Evolutionary conservation across 2,113 vertebrate genomes (phyloP), one percentile per base, ranked within the genome.

Genomic region (Edolisoma coerulescens): DNA sequence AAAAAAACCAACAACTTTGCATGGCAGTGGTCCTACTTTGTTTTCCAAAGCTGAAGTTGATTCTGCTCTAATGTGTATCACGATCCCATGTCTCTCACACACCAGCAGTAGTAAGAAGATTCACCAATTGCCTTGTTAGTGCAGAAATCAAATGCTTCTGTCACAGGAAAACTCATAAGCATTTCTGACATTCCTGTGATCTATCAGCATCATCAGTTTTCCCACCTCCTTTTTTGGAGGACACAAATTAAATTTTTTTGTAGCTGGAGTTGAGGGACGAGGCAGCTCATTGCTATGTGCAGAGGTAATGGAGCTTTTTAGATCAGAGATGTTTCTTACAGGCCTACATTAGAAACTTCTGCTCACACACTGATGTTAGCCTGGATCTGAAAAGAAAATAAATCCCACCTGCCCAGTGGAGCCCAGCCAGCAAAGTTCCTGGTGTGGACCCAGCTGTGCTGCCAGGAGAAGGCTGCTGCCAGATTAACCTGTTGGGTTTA

Each of bases 1-100:
- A 57, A 69, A 83, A 79, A 57, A 35, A 69, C 30, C 0, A 2
- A 6, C 14, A 54, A 14, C 13, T 71, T 83, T 67, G 13, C 20
- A 42, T 33, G 50, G 50, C 56, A 63, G 23, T 50, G 39, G 11
- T 67, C 13, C 27, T 59, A 11, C 21, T 85, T 39, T 37, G 15
- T 76, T 84, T 87, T 89, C 42, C 50, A 74, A 89, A 74, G 69
- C 37, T 74, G 87, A 74, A 54, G 35, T 13, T 50, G 41, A 50
- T 89, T 89, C 52, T n/a, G 6, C n/a, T 78, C 5, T 50, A 39
- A 50, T 27, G 39, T 59, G 26, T 57, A 21, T 39, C 21, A 13
- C 0, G 0, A 35, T 59, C 5, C 50, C 1, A 1, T 16, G 16
- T 53, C 15, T 79, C 44, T 83, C 17, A 30, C 1, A 2, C 35